Evolutionary conservation across 1,140 invertebrate species (phyloP).

Genomic region (Hyposmocoma kahamanoa): DNA sequence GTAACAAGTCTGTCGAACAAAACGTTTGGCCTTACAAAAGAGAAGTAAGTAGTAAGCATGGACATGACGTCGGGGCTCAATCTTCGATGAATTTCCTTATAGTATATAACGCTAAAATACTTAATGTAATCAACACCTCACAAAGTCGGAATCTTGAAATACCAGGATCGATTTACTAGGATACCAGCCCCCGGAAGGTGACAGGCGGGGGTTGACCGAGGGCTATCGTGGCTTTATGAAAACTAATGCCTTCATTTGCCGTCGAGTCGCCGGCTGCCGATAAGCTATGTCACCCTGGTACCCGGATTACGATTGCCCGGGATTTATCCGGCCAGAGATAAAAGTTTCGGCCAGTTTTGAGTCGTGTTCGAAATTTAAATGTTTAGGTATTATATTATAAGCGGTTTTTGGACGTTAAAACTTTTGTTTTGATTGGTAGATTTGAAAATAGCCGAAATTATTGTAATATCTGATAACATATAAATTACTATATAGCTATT

Average conservation of each 20-base stretch:
- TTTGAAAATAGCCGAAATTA: too few relatives aligned
- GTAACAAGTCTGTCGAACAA: too few relatives aligned
- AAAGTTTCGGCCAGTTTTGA: constrained; percentile 14
- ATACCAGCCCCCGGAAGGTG: constrained; percentile 13
- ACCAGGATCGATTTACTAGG: constrained; percentile 20
- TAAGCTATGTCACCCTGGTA: constrained; percentile 42
- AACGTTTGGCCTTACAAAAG: too few relatives aligned
- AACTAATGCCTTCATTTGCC: constrained; percentile 53
- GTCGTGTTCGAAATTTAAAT: constrained; percentile 24
- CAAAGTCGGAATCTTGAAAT: constrained; percentile 8
- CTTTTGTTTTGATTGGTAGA: background rate
- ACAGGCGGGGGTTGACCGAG: constrained; percentile 18
- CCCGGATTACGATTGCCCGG: constrained; percentile 35
- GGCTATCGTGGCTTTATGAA: constrained; percentile 45
- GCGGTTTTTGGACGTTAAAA: background rate
- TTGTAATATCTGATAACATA: background rate
- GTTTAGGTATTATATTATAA: constrained; percentile 1
- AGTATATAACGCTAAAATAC: too few relatives aligned
- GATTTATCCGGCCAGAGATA: constrained; percentile 27
- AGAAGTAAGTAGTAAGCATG: too few relatives aligned
- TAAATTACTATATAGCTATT: background rate
- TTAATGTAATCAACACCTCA: too few relatives aligned
- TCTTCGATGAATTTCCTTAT: too few relatives aligned
- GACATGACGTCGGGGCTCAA: too few relatives aligned
- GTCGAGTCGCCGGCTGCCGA: constrained; percentile 28